Conservation (phyloP, 2,797 vertebrate genomes). For the Enteromius thamalakanensis region DNA sequence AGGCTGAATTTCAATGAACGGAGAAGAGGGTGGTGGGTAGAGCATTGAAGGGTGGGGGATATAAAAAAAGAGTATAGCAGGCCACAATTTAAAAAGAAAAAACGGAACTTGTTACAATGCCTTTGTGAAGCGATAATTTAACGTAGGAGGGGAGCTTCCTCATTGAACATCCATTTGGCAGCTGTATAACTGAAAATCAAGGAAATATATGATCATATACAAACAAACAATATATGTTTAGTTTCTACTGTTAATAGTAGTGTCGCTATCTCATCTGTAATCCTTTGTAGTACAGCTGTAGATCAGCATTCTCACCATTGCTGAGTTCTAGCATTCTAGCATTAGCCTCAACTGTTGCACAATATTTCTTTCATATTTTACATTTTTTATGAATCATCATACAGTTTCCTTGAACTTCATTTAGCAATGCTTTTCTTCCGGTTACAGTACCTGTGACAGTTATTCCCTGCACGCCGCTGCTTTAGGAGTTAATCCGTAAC, state of each 20-base stretch:
- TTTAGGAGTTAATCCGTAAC: slow-evolving; percentile 8
- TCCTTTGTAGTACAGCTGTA: slow-evolving; percentile 40
- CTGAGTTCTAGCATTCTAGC: neutral
- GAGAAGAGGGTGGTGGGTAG: slow-evolving; percentile 66
- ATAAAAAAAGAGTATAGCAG: slow-evolving; percentile 61
- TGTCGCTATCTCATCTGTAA: slow-evolving; percentile 22
- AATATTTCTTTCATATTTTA: neutral
- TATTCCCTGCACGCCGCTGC: neutral
- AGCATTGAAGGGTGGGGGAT: slow-evolving; percentile 59
- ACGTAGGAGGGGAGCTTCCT: slow-evolving; percentile 36
- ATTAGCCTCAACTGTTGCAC: neutral
- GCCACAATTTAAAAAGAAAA: slow-evolving; percentile 68
- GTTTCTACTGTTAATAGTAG: slow-evolving; percentile 51
- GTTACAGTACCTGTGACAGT: neutral
- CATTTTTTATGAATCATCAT: neutral
- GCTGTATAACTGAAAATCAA: slow-evolving; percentile 41
- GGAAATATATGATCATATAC: neutral
- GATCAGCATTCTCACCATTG: slow-evolving; percentile 9
- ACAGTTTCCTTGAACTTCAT: neutral
- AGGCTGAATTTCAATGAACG: slow-evolving; percentile 83
- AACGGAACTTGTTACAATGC: slow-evolving; percentile 57
- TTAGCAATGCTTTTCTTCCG: neutral
- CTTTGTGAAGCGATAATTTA: slow-evolving; percentile 44
- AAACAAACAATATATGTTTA: neutral
- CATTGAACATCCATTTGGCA: slow-evolving; percentile 41